These are phyloP conservation scores for Aphelocoma californica DNA, from an alignment of 2,797 vertebrate species.

Conservation along the genomic window DNA sequence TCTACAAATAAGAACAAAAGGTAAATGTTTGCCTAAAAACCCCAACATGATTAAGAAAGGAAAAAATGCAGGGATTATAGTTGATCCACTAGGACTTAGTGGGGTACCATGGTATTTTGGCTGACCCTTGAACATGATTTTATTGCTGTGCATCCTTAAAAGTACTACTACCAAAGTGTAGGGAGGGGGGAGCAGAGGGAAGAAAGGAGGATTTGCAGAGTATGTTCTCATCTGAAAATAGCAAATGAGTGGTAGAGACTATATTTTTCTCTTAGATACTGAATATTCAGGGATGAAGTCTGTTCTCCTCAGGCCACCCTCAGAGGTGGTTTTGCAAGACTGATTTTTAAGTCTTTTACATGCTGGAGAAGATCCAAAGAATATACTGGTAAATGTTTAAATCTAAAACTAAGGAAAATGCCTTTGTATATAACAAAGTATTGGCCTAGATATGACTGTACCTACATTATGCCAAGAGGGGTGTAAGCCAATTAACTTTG, in stretches of 20 bases:
- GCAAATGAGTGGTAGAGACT: neutral
- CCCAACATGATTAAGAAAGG: constrained; percentile 17
- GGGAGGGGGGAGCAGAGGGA: neutral
- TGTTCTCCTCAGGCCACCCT: neutral
- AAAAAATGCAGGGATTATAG: constrained; percentile 37
- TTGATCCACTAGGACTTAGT: constrained; percentile 34
- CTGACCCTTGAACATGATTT: neutral
- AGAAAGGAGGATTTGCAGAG: neutral
- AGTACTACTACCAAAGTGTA: neutral
- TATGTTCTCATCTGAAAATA: neutral
- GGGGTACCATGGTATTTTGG: constrained; percentile 19
- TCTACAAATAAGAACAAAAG: constrained; percentile 23
- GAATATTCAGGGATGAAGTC: neutral
- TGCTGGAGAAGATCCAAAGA: neutral
- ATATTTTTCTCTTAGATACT: neutral
- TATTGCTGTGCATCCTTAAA: neutral
- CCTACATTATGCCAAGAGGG: neutral
- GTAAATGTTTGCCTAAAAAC: constrained; percentile 6
- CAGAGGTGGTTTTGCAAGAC: neutral
- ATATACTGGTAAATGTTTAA: neutral
- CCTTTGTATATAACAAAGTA: neutral
- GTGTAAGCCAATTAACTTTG: neutral
- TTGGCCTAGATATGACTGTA: neutral
- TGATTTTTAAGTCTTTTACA: neutral
- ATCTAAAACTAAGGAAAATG: neutral